phyloP scores from a whole-genome alignment of 2,797 vertebrate species.

The Leucoraja ocellata region DNA sequence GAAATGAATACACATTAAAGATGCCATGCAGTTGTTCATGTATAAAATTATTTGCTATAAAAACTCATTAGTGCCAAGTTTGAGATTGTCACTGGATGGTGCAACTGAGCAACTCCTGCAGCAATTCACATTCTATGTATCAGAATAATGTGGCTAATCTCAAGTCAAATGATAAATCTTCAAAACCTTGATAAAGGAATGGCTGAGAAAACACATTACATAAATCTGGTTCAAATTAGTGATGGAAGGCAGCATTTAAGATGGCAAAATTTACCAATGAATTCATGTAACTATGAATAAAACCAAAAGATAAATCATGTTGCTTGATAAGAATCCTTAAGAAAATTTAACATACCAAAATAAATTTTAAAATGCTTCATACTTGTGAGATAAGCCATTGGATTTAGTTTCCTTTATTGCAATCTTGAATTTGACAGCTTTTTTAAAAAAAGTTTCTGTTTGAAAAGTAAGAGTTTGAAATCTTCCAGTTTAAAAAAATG shows the following conservation, averaged over 20 bases:
- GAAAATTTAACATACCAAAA: background rate
- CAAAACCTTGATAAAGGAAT: constrained; percentile 49
- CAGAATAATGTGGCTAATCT: constrained; percentile 43
- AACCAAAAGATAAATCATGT: background rate
- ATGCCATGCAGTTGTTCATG: constrained; percentile 6
- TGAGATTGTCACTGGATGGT: constrained; percentile 51
- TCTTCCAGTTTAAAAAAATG: background rate
- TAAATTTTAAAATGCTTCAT: background rate
- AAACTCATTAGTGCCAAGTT: constrained; percentile 48
- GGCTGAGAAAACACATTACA: constrained; percentile 46
- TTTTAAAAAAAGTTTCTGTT: background rate
- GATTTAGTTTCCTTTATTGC: background rate
- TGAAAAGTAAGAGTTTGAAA: background rate
- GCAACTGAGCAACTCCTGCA: constrained; percentile 44
- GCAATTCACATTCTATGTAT: constrained; percentile 25
- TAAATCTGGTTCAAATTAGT: constrained; percentile 59
- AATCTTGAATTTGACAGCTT: background rate
- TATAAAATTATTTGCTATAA: constrained; percentile 42
- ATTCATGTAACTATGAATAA: background rate
- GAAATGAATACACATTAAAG: constrained; percentile 43
- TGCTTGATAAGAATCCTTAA: constrained; percentile 29
- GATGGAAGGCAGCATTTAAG: constrained; percentile 47
- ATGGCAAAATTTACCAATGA: constrained; percentile 3
- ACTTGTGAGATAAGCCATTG: background rate
- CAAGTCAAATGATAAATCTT: constrained; percentile 48